Evolutionary conservation across 2,797 vertebrate genomes (phyloP), one percentile per base, ranked within the genome.

Genomic region (Otolemur crassicaudatus): DNA sequence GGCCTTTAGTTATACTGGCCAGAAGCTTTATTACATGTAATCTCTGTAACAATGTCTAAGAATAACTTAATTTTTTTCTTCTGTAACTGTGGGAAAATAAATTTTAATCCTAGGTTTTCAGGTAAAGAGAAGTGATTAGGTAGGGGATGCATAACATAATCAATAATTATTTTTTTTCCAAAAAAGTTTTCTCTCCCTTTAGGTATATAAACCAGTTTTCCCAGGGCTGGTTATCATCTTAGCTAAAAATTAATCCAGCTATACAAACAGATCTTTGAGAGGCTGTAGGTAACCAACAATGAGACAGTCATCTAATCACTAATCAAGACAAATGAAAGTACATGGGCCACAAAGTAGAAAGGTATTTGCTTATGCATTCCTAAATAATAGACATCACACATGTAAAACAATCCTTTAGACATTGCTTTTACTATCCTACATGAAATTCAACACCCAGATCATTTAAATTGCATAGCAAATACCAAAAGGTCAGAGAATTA

Each of bases 401-500:
- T 43, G 23, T 56, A 81, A 89, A 89, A 34, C 60, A 88, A 89
- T 25, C 89, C 22, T 76, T 89, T 17, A 72, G 37, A 80, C 89
- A 91, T 49, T 40, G 56, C 34, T 89, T 86, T 86, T 95, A 85
- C 4, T 2, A 76, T 27, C 17, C 31, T 29, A 85, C 12, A 8
- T 5, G 13, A 89, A 31, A 86, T 69, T 83, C 49, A 81, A 92
- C 20, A 91, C 20, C 31, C 37, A 61, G 69, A 61, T 90, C 69
- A 85, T 49, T 87, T 63, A 87, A 90, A 82, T 81, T 85, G 27
- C 77, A 19, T 25, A 88, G 49, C 20, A 94, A 94, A 63, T 56
- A 87, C 93, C 29, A 73, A 94, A 40, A 89, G 43, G 46, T 58
- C 43, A 77, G 20, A 70, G 34, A 88, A 94, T 85, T 70, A 91